These are phyloP conservation scores for Sminthurinus aureus DNA, from an alignment of 2,888 invertebrate species.

Conservation along the genomic window DNA sequence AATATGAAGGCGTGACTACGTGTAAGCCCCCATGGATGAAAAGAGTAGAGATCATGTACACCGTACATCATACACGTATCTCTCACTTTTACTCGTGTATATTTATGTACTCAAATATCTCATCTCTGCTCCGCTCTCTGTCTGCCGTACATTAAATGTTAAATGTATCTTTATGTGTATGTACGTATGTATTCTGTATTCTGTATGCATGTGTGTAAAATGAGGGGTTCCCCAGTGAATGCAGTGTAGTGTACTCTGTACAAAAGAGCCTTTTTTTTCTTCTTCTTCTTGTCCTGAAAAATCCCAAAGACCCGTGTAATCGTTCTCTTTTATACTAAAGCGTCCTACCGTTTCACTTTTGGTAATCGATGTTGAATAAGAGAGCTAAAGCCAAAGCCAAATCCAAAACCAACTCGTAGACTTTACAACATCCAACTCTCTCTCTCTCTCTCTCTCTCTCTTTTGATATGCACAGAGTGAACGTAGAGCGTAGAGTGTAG, in stretches of 20 bases:
- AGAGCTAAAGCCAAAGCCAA: not conserved
- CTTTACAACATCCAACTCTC: conserved; percentile 1
- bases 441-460: conserved; percentile 12
- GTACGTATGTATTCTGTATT: not conserved
- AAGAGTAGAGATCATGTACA: not conserved
- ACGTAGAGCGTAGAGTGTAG: no score
- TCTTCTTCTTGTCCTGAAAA: conserved; percentile 13
- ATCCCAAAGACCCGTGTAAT: conserved; percentile 44
- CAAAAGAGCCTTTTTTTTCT: conserved; percentile 17
- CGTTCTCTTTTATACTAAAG: conserved; percentile 43
- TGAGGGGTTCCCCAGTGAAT: conserved; percentile 1
- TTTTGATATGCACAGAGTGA: no score
- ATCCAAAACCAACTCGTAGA: not conserved
- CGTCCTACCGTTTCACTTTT: conserved; percentile 37
- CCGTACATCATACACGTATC: no score
- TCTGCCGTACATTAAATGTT: no score
- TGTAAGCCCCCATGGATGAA: conserved; percentile 12
- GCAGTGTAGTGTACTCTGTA: not conserved
- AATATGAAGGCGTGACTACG: conserved; percentile 12
- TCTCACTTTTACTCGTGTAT: no score
- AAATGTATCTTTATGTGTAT: no score
- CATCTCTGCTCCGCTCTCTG: no score
- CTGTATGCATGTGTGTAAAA: not conserved
- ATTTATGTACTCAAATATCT: no score
- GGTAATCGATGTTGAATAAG: conserved; percentile 23